Conservation (phyloP, 2,113 vertebrate species). For the Pachycephala philippinensis region DNA sequence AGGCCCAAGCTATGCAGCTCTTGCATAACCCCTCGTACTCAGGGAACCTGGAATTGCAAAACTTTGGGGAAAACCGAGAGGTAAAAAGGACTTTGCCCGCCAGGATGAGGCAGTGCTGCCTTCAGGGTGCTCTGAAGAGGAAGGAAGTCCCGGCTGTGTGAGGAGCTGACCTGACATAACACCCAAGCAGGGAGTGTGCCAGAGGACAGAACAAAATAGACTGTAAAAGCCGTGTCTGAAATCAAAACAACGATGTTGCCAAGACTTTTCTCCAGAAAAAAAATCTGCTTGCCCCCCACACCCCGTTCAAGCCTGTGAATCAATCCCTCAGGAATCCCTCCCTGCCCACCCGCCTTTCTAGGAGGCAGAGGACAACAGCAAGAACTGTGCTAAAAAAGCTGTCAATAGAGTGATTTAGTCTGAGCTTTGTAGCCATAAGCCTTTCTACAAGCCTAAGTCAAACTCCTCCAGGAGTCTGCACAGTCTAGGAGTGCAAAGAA, state of each 20-base stretch:
- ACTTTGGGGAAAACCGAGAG: not conserved
- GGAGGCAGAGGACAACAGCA: not conserved
- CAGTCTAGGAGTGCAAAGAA: not conserved
- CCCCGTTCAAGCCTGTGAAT: accelerated
- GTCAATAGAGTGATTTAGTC: not conserved
- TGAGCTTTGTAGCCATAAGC: not conserved
- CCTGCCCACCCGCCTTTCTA: not conserved
- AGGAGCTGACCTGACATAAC: not conserved
- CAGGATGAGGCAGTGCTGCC: not conserved
- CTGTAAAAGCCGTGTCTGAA: not conserved
- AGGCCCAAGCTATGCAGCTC: not conserved
- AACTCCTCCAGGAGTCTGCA: not conserved
- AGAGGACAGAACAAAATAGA: not conserved
- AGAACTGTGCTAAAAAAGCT: not conserved
- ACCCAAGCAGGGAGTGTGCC: not conserved
- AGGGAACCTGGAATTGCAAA: not conserved
- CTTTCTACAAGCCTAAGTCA: not conserved
- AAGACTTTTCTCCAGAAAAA: not conserved
- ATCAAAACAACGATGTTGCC: not conserved
- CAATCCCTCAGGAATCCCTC: too few relatives aligned
- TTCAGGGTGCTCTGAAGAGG: not conserved
- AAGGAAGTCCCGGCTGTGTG: not conserved
- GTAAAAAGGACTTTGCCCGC: accelerated
- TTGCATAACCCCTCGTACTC: accelerated
- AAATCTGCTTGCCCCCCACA: accelerated